Percentiles rank a stretch among this genome's conserved stretches.
Conservation (phyloP, 2,797 vertebrate genomes). For the Sparidentex hasta region DNA sequence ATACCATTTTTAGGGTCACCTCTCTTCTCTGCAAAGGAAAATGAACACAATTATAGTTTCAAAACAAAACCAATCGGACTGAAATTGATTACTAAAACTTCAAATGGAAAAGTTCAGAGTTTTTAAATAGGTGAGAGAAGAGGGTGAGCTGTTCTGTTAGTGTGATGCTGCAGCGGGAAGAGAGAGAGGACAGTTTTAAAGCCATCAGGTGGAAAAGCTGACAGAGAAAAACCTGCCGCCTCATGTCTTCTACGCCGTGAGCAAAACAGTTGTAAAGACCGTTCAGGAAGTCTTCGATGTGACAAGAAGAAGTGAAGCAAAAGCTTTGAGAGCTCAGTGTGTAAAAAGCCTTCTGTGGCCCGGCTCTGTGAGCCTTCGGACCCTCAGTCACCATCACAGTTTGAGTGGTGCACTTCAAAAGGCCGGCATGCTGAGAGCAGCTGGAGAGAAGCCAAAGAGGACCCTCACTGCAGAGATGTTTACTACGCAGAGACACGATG, state of each 20-base stretch:
- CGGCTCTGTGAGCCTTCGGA: slow-evolving; percentile 16
- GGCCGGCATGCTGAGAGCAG: slow-evolving; percentile 41
- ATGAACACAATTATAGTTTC: slow-evolving; percentile 71
- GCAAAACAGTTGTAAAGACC: neutral
- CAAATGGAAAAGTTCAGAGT: neutral
- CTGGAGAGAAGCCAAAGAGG: slow-evolving; percentile 40
- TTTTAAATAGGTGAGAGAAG: slow-evolving; percentile 19
- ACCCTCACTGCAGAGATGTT: slow-evolving; percentile 11
- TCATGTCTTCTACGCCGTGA: neutral
- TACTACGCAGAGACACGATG: slow-evolving; percentile 1
- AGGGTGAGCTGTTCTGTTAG: slow-evolving; percentile 42
- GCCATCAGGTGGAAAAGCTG: neutral
- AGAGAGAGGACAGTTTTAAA: neutral
- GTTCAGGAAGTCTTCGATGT: slow-evolving; percentile 10
- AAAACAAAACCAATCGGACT: slow-evolving; percentile 10
- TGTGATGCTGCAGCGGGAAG: neutral
- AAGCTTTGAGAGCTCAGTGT: slow-evolving; percentile 1
- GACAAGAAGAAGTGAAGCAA: slow-evolving; percentile 17
- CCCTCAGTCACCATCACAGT: slow-evolving; percentile 32
- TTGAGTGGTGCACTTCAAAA: slow-evolving; percentile 43
- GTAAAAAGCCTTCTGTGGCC: neutral
- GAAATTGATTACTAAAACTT: neutral
- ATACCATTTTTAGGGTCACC: slow-evolving; percentile 92
- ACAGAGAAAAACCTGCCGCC: slow-evolving; percentile 10
- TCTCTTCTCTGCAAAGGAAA: slow-evolving; percentile 92